Evolutionary conservation across 2,888 invertebrate genomes (phyloP).

Genomic region (Apotomis turbidana): DNA sequence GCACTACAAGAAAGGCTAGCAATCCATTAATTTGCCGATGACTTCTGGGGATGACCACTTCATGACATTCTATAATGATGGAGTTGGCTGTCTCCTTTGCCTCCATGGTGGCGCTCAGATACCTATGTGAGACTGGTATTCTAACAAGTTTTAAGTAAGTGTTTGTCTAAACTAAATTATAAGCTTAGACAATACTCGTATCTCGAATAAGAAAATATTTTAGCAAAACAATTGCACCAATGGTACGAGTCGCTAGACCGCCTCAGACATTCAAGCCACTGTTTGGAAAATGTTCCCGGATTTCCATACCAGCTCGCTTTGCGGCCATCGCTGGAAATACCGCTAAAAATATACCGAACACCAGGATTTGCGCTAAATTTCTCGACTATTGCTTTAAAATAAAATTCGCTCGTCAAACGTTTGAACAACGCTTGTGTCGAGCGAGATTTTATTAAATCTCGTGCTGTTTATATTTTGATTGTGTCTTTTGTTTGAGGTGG

Average conservation of each 20-base stretch:
- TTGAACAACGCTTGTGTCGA: conserved; percentile 23
- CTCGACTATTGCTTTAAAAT: conserved; percentile 30
- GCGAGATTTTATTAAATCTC: conserved; percentile 33
- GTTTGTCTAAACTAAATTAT: too few relatives aligned
- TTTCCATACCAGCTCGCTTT: conserved; percentile 54
- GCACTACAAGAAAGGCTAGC: too few relatives aligned
- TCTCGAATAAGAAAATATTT: too few relatives aligned
- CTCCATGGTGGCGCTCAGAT: too few relatives aligned
- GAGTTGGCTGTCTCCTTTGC: too few relatives aligned
- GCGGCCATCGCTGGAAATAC: conserved; percentile 47
- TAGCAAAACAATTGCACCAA: neutral
- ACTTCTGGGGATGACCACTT: too few relatives aligned
- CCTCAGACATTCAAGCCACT: conserved; percentile 51
- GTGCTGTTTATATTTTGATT: conserved; percentile 23
- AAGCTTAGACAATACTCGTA: too few relatives aligned
- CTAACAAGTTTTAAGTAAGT: neutral
- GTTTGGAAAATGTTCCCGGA: conserved; percentile 59
- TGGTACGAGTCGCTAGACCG: conserved; percentile 50
- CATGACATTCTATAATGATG: too few relatives aligned
- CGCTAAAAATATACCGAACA: conserved; percentile 37
- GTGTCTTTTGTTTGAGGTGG: conserved; percentile 11
- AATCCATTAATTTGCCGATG: too few relatives aligned
- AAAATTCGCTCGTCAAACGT: conserved; percentile 24
- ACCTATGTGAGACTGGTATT: too few relatives aligned
- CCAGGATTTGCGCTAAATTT: conserved; percentile 22